Evolutionary conservation across 2,797 vertebrate genomes (phyloP), one percentile per base, ranked within the genome.

Genomic region (Thunnus albacares): DNA sequence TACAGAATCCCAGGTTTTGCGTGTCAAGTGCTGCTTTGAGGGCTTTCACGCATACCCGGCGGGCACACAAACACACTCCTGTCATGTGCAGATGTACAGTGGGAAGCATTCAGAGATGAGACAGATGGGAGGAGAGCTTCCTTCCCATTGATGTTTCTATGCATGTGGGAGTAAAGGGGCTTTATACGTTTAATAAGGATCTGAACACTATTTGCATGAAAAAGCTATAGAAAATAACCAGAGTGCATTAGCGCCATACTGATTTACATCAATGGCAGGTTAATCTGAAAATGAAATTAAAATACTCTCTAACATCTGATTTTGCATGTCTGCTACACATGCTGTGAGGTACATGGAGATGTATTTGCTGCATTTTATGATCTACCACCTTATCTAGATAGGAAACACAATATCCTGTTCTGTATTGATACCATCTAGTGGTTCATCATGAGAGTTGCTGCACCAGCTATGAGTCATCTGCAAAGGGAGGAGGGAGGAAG

Each of bases 381-480:
- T 84, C 57, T 73, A 30, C 49, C 64, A 11, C 57, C 62, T 81
- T 80, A 79, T 90, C 83, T 74, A 22, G 62, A 81, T 57, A 15
- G 83, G 63, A 87, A 90, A 84, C 82, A 80, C 84, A 93, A 90
- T 93, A 92, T 94, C 86, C 90, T 91, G 87, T 77, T 75, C 71
- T 73, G n/a, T 57, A 51, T n/a, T 81, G 87, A 90, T 89, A 81
- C 89, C 90, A 93, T 93, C 88, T 92, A 89, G 90, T 89, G 92
- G 90, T 79, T 87, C 56, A 49, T 71, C 28, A 24, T 45, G 80
- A 72, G 73, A 77, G 70, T 78, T 90, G 81, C 90, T 89, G 79
- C 87, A 81, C 79, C 76, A 77, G 70, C 83, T 88, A 90, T 94
- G 93, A 93, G 79, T 94, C 93, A 94, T 93, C 85, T 51, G 79